A percentile compares a stretch with the other conserved stretches of the same genome.
phyloP scores from a whole-genome alignment of 2,113 vertebrate genomes.

The Promerops cafer region DNA sequence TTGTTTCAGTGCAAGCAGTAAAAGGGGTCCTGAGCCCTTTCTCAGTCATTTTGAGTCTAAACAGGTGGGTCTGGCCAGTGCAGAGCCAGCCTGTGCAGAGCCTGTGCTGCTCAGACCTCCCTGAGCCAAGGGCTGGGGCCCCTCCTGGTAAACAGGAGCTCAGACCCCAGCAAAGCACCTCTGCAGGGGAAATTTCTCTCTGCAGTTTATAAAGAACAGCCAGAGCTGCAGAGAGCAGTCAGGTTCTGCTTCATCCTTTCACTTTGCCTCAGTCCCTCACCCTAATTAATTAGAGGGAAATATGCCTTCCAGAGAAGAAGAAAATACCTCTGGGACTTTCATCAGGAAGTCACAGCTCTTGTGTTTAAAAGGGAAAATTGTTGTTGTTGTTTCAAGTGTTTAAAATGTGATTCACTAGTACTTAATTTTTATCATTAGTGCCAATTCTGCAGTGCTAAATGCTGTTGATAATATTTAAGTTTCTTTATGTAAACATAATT shows the following conservation, averaged over 20 bases:
- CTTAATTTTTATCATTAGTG: conserved; percentile 63
- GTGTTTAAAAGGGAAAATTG: conserved; percentile 56
- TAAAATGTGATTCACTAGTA: conserved; percentile 46
- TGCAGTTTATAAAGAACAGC: not conserved
- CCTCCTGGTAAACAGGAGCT: not conserved
- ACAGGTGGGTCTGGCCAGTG: not conserved
- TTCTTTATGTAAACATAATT: conserved; percentile 39
- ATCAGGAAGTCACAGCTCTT: conserved; percentile 68
- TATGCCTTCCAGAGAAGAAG: conserved; percentile 65
- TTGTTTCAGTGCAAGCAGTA: not conserved
- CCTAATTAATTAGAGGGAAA: conserved; percentile 71
- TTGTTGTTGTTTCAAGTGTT: conserved; percentile 64
- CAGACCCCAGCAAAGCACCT: not conserved
- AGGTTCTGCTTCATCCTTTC: conserved; percentile 5
- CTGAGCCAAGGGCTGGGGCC: not conserved
- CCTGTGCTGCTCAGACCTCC: not conserved
- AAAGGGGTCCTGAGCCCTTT: not conserved
- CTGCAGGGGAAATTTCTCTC: not conserved
- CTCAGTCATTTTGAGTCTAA: not conserved
- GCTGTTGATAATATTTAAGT: conserved; percentile 45
- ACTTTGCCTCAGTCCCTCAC: conserved; percentile 2
- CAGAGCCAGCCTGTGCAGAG: fast-evolving
- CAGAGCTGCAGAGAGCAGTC: not conserved
- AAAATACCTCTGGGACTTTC: conserved; percentile 63
- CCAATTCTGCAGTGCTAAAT: conserved; percentile 41